Conservation (phyloP, 2,113 vertebrate species). For the Pterocles burchelli region DNA sequence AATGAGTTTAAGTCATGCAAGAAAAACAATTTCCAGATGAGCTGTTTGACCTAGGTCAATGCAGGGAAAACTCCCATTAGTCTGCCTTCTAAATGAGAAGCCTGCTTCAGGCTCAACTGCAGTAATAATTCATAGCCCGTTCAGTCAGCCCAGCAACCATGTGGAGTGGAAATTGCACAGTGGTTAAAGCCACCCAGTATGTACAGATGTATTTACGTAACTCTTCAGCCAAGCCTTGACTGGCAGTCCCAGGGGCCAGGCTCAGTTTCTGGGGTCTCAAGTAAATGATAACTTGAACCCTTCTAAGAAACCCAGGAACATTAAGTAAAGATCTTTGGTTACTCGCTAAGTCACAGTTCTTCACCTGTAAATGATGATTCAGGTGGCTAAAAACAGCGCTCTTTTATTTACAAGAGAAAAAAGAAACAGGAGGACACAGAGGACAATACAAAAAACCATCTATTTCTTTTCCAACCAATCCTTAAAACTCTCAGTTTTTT, state of each 20-base stretch:
- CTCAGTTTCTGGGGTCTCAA: not conserved
- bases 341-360: not conserved
- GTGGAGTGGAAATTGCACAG: not conserved
- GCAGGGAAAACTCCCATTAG: slow-evolving; percentile 1
- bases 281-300: not conserved
- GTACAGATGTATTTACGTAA: not conserved
- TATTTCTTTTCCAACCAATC: not conserved
- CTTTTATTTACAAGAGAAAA: not conserved
- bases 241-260: not conserved
- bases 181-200: not conserved
- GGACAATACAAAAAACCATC: not conserved
- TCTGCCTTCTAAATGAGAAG: slow-evolving; percentile 3
- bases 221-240: not conserved
- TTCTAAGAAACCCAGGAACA: not conserved
- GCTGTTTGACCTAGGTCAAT: slow-evolving; percentile 52
- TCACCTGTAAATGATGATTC: not conserved
- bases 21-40: slow-evolving; percentile 51
- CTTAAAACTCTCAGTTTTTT: not conserved
- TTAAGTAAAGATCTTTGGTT: not conserved
- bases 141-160: not conserved
- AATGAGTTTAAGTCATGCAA: slow-evolving; percentile 51
- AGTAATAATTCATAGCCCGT: slow-evolving; percentile 37
- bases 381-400: not conserved
- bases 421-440: not conserved
- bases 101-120: not conserved